Conservation (phyloP, 2,113 vertebrate species). For the Chascanopsetta lugubris region DNA sequence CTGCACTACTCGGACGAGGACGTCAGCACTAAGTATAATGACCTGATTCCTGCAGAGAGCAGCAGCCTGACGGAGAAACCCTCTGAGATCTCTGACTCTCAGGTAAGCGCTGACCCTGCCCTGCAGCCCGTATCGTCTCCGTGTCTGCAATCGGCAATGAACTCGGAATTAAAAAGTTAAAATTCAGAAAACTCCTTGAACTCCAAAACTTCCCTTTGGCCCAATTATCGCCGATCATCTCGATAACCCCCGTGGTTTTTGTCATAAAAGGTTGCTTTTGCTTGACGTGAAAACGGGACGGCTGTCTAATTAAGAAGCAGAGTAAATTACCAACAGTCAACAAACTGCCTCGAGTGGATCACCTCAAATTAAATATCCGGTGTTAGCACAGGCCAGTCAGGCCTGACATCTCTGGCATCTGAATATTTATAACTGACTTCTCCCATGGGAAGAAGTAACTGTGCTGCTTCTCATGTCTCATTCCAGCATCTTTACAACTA, state of each 20-base stretch:
- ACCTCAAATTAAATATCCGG: slow-evolving; percentile 31
- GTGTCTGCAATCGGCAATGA: slow-evolving; percentile 24
- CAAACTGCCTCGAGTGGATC: slow-evolving; percentile 39
- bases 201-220: slow-evolving; percentile 11
- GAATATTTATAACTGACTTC: slow-evolving; percentile 30
- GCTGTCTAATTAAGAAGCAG: slow-evolving; percentile 27
- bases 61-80: slow-evolving; percentile 98
- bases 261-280: slow-evolving; percentile 4
- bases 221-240: not conserved
- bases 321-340: slow-evolving; percentile 30
- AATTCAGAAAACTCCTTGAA: slow-evolving; percentile 1
- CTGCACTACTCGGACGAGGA: slow-evolving; percentile 98
- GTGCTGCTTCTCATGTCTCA: slow-evolving; percentile 42
- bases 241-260: slow-evolving; percentile 7
- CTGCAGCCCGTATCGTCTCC: not conserved
- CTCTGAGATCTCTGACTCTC: slow-evolving; percentile 95
- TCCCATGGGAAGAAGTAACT: slow-evolving; percentile 41
- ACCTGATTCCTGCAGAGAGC: slow-evolving; percentile 96
- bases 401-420: slow-evolving; percentile 35
- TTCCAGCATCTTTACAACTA: slow-evolving; percentile 36
- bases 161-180: slow-evolving; percentile 35
- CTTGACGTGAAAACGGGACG: slow-evolving; percentile 14
- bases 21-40: slow-evolving; percentile 94
- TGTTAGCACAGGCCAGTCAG: slow-evolving; percentile 21
- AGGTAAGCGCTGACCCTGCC: slow-evolving; percentile 81